phyloP scores from a whole-genome alignment of 2,797 vertebrate genomes.

The Chiloscyllium punctatum region DNA sequence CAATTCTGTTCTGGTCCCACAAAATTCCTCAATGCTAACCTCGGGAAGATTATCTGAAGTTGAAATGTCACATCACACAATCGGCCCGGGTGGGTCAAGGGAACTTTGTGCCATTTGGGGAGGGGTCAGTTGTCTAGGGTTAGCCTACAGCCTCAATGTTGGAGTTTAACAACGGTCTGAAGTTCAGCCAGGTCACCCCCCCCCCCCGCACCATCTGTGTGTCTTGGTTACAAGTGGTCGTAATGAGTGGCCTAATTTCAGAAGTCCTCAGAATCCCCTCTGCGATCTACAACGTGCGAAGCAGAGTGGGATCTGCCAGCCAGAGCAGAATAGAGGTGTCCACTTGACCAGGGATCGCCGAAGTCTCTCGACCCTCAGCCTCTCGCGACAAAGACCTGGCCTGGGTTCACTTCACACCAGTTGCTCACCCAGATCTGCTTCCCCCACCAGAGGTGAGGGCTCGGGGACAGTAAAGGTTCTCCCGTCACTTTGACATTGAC shows the following conservation, averaged over 20 bases:
- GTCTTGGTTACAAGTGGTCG: not conserved
- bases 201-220: not conserved
- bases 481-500: too few species aligned
- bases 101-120: not conserved
- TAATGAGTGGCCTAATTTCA: not conserved
- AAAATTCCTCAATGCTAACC: not conserved
- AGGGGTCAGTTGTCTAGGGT: not conserved
- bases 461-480: too few species aligned
- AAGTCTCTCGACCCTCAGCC: too few species aligned
- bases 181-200: too few species aligned
- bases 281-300: not conserved
- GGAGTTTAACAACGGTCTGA: too few species aligned
- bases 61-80: not conserved
- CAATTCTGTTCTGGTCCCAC: not conserved
- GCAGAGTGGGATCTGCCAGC: not conserved
- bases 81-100: not conserved
- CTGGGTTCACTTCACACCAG: too few species aligned
- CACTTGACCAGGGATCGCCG: too few species aligned
- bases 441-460: too few species aligned
- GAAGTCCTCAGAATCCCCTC: not conserved
- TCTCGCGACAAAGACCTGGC: too few species aligned
- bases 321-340: too few species aligned
- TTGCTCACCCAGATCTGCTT: too few species aligned
- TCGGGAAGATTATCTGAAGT: not conserved
- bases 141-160: too few species aligned